Evolutionary conservation across 92 coral and sea anemone genomes (phyloP).

Genomic region (Paragorgia papillata): DNA sequence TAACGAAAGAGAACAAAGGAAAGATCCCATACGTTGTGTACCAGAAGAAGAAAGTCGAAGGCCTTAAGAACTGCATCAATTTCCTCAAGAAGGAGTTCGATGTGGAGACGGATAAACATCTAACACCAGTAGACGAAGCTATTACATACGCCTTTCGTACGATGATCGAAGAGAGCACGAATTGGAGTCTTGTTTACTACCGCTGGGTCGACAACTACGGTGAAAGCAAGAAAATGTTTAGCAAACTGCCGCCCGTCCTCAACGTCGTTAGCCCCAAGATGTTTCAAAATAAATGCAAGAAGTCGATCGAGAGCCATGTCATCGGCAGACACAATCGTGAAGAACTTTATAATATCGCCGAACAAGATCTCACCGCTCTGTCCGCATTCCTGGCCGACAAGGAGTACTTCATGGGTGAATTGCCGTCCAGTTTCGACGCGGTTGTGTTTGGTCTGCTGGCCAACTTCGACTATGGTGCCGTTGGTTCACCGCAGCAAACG

Average conservation of each 20-base stretch:
- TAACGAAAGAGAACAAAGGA: constrained; percentile 70
- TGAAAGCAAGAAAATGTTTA: constrained; percentile 95
- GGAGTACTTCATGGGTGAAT: constrained; percentile 90
- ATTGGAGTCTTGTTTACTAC: constrained; percentile 96
- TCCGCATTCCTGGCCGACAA: constrained; percentile 81
- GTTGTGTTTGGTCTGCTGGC: constrained; percentile 95
- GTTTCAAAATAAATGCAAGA: constrained; percentile 93
- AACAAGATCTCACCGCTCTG: constrained; percentile 78
- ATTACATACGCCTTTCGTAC: constrained; percentile 84
- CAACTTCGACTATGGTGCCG: constrained; percentile 79
- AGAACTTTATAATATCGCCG: constrained; percentile 92
- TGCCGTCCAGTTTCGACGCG: constrained; percentile 91
- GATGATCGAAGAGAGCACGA: constrained; percentile 96
- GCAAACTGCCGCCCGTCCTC: constrained; percentile 84
- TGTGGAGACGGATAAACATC: constrained; percentile 71
- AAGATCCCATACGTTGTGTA: constrained; percentile 94
- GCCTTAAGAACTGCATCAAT: constrained; percentile 82
- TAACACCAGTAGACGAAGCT: constrained; percentile 72
- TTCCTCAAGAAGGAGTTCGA: constrained; percentile 93
- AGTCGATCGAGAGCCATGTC: constrained; percentile 95
- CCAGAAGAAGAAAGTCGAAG: constrained; percentile 81
- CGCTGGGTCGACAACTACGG: constrained; percentile 99
- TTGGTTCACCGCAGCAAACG: constrained; percentile 85
- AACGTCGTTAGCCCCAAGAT: constrained; percentile 88
- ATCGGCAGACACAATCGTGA: constrained; percentile 96